A percentile compares a stretch with the other conserved stretches of the same genome.
Evolutionary conservation across 2,888 invertebrate genomes (phyloP).

Genomic region (Galeopsomyia nigrocyanea): DNA sequence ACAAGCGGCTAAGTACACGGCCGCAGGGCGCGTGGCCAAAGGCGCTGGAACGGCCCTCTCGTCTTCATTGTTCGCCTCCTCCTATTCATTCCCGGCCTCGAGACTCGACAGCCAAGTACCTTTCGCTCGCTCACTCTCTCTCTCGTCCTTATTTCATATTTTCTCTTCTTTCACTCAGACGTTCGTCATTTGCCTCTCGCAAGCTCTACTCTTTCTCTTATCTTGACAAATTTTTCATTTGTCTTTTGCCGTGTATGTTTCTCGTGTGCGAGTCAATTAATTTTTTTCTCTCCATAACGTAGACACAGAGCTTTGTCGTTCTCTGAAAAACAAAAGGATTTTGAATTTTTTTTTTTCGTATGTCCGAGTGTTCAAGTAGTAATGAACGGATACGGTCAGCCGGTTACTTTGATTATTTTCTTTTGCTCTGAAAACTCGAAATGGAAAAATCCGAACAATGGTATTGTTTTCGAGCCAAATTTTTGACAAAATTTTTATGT

Average conservation of each 20-base stretch:
- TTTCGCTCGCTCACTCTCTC: slow-evolving; percentile 51
- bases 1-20: slow-evolving; percentile 63
- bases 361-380: no score
- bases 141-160: slow-evolving; percentile 18
- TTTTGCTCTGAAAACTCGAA: no score
- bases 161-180: slow-evolving; percentile 8
- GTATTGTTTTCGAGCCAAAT: no score
- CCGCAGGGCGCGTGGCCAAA: slow-evolving; percentile 66
- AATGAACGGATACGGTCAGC: no score
- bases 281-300: no score
- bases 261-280: no score
- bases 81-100: slow-evolving; percentile 44
- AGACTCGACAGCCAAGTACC: slow-evolving; percentile 24
- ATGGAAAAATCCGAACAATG: no score
- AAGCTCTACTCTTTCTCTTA: slow-evolving; percentile 45
- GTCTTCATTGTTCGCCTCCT: slow-evolving; percentile 64
- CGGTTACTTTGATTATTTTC: no score
- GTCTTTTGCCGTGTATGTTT: slow-evolving; percentile 58
- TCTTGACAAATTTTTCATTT: slow-evolving; percentile 59
- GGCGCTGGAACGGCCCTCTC: slow-evolving; percentile 66
- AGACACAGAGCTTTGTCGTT: no score
- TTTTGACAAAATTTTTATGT: no score
- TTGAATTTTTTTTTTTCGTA: no score
- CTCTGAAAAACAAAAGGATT: no score
- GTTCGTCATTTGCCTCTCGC: not conserved